Conservation (phyloP, 1,140 invertebrate genomes). For the Zaprionus ornatus region DNA sequence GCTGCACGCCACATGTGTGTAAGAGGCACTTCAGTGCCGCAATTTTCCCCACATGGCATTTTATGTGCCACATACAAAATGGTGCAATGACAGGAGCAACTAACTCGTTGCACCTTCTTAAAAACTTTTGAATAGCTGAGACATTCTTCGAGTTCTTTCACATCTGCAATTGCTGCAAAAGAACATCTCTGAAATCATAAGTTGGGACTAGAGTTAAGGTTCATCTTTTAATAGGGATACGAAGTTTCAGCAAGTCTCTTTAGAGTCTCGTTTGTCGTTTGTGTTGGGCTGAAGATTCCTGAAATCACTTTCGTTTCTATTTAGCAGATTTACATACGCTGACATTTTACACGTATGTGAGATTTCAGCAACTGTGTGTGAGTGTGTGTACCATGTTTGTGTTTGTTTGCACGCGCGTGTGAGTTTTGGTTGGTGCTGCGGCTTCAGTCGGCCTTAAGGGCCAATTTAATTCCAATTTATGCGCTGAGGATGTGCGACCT, state of each 20-base stretch:
- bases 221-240: background rate
- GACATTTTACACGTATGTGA: conserved; percentile 7
- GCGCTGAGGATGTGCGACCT: conserved; percentile 21
- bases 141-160: background rate
- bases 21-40: conserved; percentile 12
- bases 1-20: background rate
- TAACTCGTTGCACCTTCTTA: background rate
- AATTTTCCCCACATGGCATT: conserved; percentile 5
- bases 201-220: background rate
- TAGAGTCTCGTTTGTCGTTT: background rate
- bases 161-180: too few species aligned
- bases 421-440: conserved; percentile 11
- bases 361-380: conserved; percentile 7
- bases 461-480: conserved; percentile 75
- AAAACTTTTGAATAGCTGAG: background rate
- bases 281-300: conserved; percentile 1
- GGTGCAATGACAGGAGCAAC: conserved; percentile 3
- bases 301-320: conserved; percentile 25
- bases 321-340: conserved; percentile 35
- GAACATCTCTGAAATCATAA: background rate
- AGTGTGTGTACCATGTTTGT: background rate
- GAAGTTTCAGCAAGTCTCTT: background rate
- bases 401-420: background rate
- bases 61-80: background rate
- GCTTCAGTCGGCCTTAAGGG: conserved; percentile 59